phyloP scores from a whole-genome alignment of 2,797 vertebrate species.

The Sternarchorhynchus goeldii region DNA sequence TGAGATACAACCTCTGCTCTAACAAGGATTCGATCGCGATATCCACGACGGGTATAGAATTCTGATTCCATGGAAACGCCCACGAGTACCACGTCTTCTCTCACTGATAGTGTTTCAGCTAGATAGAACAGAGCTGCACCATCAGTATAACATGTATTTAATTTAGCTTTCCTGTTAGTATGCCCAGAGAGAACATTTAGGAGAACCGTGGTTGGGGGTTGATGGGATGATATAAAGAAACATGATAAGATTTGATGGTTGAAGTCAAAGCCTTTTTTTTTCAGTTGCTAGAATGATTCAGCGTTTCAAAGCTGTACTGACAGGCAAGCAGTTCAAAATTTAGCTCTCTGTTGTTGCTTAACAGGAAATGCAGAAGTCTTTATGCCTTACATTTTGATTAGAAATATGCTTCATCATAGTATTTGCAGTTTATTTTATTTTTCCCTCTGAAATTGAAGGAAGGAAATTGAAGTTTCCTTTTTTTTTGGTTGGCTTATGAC shows the following conservation, averaged over 20 bases:
- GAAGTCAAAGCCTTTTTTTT: constrained; percentile 39
- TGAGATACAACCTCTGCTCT: constrained; percentile 12
- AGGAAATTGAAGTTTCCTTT: too few relatives aligned
- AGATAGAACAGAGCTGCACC: constrained; percentile 48
- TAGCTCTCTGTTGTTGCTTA: too few relatives aligned
- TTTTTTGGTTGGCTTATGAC: too few relatives aligned
- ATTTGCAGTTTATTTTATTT: too few relatives aligned
- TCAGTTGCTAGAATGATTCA: constrained; percentile 51
- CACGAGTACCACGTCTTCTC: constrained; percentile 10
- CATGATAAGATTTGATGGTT: constrained; percentile 45
- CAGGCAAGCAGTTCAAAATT: neutral
- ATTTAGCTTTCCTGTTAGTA: constrained; percentile 2
- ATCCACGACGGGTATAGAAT: constrained; percentile 1
- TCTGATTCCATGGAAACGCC: constrained; percentile 18
- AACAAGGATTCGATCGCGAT: constrained; percentile 7
- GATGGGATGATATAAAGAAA: constrained; percentile 24
- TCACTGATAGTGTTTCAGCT: neutral
- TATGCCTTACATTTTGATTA: too few relatives aligned
- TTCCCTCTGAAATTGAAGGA: too few relatives aligned
- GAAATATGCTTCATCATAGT: too few relatives aligned
- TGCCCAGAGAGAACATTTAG: constrained; percentile 11
- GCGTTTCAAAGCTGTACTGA: neutral
- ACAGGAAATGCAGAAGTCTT: too few relatives aligned
- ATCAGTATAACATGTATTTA: constrained; percentile 43
- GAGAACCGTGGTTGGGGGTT: neutral